These are phyloP conservation scores for Bufotes viridis DNA, from an alignment of 2,797 vertebrate genomes.

Conservation along the genomic window DNA sequence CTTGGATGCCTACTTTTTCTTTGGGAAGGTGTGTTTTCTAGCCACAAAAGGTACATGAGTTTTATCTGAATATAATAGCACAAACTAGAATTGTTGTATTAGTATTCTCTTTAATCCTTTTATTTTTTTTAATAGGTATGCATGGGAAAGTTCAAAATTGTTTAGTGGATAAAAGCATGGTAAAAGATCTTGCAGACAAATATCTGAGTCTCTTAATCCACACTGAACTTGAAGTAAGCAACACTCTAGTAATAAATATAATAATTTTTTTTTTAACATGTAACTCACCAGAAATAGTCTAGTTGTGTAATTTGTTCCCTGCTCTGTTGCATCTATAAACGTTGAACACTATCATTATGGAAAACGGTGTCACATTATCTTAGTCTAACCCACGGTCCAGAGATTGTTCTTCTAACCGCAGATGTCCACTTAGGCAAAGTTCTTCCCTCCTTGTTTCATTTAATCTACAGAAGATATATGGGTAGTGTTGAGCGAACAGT, in stretches of 20 bases:
- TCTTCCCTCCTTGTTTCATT: no score
- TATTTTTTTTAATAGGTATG: background rate
- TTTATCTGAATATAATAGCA: background rate
- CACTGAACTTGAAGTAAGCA: background rate
- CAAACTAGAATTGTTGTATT: background rate
- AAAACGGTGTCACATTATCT: no score
- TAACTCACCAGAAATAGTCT: no score
- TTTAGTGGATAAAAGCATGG: background rate
- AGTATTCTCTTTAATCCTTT: background rate
- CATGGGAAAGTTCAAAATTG: background rate
- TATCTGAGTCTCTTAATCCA: background rate
- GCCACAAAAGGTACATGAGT: background rate
- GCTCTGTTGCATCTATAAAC: no score
- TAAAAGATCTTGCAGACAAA: background rate
- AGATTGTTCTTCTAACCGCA: no score
- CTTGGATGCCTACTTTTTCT: background rate
- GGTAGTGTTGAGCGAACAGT: no score
- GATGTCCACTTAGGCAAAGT: no score
- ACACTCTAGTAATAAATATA: no score
- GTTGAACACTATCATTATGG: no score
- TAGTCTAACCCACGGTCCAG: no score
- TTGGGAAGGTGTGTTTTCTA: constrained; percentile 6
- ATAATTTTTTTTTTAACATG: background rate
- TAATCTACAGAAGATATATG: no score
- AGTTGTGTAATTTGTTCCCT: no score